phyloP scores from a whole-genome alignment of 2,888 invertebrate species.

The Horisme vitalbata region DNA sequence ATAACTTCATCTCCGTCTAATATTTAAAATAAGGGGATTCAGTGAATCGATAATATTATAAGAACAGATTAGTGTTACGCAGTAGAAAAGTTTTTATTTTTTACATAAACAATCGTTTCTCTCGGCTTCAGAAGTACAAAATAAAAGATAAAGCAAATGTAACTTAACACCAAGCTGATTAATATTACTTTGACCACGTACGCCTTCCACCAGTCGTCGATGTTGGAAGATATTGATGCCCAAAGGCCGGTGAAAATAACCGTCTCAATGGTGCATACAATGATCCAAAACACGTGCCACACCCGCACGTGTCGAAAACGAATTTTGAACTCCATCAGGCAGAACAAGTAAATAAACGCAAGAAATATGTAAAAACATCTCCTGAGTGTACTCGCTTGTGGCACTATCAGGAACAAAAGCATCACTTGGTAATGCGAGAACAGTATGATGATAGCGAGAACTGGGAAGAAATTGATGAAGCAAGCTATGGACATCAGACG shows the following conservation, averaged over 20 bases:
- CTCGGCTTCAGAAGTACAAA: constrained; percentile 85
- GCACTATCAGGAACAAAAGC: constrained; percentile 85
- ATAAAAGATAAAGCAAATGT: constrained; percentile 85
- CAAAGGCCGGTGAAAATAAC: constrained; percentile 87
- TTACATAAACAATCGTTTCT: constrained; percentile 76
- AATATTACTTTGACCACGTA: constrained; percentile 85
- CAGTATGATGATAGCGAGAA: constrained; percentile 83
- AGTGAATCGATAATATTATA: constrained; percentile 31
- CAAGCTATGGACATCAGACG: constrained; percentile 87
- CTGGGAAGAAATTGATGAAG: constrained; percentile 86
- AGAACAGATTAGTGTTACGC: constrained; percentile 25
- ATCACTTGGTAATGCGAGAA: constrained; percentile 86
- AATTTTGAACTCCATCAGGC: constrained; percentile 90
- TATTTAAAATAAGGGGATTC: constrained; percentile 30
- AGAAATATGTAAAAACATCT: constrained; percentile 86
- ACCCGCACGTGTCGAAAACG: constrained; percentile 88
- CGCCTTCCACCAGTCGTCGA: constrained; percentile 87
- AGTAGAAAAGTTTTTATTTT: constrained; percentile 42
- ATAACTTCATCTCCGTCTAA: constrained; percentile 38
- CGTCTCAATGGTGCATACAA: constrained; percentile 86
- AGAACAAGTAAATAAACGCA: constrained; percentile 88
- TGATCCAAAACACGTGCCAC: constrained; percentile 87
- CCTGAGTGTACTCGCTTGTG: constrained; percentile 81
- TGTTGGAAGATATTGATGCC: constrained; percentile 72
- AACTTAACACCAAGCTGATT: constrained; percentile 82